Evolutionary conservation across 1,140 invertebrate species (phyloP), one percentile per base, ranked within the genome.

Genomic region (Drosophila sproati): DNA sequence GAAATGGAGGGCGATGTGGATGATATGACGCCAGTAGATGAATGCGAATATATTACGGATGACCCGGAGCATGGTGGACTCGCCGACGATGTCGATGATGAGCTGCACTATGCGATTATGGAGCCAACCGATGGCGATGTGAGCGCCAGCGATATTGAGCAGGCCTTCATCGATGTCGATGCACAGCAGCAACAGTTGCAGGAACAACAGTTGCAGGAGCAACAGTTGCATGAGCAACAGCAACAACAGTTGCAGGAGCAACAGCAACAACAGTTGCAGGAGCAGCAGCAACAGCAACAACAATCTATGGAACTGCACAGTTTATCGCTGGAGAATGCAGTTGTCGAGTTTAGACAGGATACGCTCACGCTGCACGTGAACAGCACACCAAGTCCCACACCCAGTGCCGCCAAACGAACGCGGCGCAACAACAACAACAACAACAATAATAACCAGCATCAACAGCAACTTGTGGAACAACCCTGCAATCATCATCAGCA

Each of bases 41-140:
- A 92, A 12, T 82, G 78, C 34, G 89, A 91, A 29, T 91, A 90
- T 45, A 82, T 90, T 43, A 72, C 78, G 3, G 86, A 86, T 12
- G 86, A 91, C 1, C 74, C 87, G 20, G 79, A 92, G 34, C 91
- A 79, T 10, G 66, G 79, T 35, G 52, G 74, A 7, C 66, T 81
- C 4, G 79, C 67, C 12, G 87, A 76, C 3, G 87, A 91, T 50
- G 71, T 81, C 8, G 82, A 91, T 52, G 82, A 91, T 56, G 90
- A 91, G 5, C 56, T 91, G 41, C 82, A 92, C 4, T 91, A 92
- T 28, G 79, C 91, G 0, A 87, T 91, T 4, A 81, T 92, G 71
- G 91, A 91, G 32, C 80, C 69, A 10, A 57, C 70, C 35, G 90
- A 91, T 64, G 86, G 81, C 28, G 83, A 91, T 29, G 56, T 82